phyloP scores from a whole-genome alignment of 2,888 invertebrate genomes.

The Hirudinaria manillensis region DNA sequence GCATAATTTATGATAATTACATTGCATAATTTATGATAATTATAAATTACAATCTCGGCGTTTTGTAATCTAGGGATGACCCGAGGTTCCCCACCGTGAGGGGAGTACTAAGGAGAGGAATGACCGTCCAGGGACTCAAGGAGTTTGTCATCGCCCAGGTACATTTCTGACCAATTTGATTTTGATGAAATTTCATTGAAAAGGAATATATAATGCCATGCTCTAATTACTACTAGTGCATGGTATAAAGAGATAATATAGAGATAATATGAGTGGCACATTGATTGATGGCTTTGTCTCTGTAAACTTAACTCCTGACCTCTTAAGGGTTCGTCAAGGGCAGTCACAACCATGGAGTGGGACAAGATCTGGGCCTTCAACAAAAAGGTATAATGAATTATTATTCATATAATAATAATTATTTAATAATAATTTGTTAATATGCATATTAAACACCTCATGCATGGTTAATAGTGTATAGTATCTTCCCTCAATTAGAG shows the following conservation, averaged over 20 bases:
- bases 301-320: too few species aligned
- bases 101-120: conserved; percentile 86
- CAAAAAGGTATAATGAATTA: conserved; percentile 73
- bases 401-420: too few species aligned
- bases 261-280: too few species aligned
- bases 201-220: too few species aligned
- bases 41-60: background rate
- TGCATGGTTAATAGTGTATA: too few species aligned
- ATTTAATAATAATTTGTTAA: too few species aligned
- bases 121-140: conserved; percentile 92
- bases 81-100: conserved; percentile 96
- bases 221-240: too few species aligned
- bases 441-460: background rate
- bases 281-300: background rate
- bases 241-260: too few species aligned
- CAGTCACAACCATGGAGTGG: conserved; percentile 99
- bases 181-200: too few species aligned
- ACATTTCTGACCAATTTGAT: background rate
- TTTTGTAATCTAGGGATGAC: conserved; percentile 70
- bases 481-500: too few species aligned
- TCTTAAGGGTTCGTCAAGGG: conserved; percentile 81
- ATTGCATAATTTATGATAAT: background rate
- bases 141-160: conserved; percentile 88
- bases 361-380: conserved; percentile 99
- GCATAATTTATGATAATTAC: background rate